These are phyloP conservation scores for Agonopterix heracliana DNA, from an alignment of 2,888 invertebrate species.

Conservation along the genomic window DNA sequence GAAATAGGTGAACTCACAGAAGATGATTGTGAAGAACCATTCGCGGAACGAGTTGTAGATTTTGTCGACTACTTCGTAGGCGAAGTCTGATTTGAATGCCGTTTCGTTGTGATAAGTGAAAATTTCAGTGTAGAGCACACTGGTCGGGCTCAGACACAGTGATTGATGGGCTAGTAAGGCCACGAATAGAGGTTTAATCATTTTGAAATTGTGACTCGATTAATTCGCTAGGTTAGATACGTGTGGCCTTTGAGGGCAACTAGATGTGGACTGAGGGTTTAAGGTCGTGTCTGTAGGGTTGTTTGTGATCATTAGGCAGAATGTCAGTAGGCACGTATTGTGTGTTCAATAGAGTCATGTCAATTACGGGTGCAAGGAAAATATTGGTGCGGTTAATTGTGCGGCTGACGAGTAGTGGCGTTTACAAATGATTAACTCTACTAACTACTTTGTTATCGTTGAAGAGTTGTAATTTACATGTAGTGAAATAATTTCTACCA, in stretches of 20 bases:
- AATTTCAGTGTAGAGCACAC: conserved; percentile 41
- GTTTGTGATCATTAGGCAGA: conserved; percentile 46
- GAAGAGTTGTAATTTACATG: too few relatives aligned
- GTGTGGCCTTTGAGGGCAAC: conserved; percentile 16
- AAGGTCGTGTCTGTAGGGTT: conserved; percentile 24
- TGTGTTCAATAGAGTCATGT: conserved; percentile 51
- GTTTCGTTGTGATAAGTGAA: conserved; percentile 46
- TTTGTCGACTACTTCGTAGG: conserved; percentile 51
- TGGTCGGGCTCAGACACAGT: conserved; percentile 21
- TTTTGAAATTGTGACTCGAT: not conserved
- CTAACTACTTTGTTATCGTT: too few relatives aligned
- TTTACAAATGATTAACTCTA: too few relatives aligned
- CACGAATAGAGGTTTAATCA: conserved; percentile 13
- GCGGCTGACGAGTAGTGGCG: conserved; percentile 22
- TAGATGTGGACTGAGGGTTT: conserved; percentile 35
- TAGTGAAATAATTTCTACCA: too few relatives aligned
- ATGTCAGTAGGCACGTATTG: conserved; percentile 30
- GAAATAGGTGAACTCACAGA: conserved; percentile 65
- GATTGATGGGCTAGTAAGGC: conserved; percentile 24
- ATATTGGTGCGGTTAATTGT: conserved; percentile 39
- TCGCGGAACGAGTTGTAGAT: conserved; percentile 58
- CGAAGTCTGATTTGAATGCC: conserved; percentile 42
- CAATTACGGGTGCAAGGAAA: conserved; percentile 59
- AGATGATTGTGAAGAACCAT: conserved; percentile 64
- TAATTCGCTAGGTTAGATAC: not conserved